Base-by-base conservation (phyloP, 1,140 invertebrate genomes). In the Mycetomoellerius zeteki region DNA sequence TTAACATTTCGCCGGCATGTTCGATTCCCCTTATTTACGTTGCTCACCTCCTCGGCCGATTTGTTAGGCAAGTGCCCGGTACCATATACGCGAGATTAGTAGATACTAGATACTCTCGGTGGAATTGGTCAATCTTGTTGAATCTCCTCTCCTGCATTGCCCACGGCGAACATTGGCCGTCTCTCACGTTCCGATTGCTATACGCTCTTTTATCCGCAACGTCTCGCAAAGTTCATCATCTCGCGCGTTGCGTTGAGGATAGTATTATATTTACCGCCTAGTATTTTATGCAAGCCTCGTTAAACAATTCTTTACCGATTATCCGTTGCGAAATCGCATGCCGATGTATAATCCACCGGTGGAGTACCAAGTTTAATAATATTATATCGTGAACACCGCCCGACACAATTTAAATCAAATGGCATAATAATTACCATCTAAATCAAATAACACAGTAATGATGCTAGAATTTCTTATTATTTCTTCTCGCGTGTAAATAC, bases 1-100 rank as follows among this genome's bases (percentile, higher is more conserved):
- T 90, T 91, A 91, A 90, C 89, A 90, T 91, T 91, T 91, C 86
- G 88, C 87, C 89, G 69, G 62, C 89, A 47, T 65, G 89, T 88
- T 86, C 89, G 89, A 91, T 75, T 88, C 77, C 64, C 82, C 89
- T 88, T 88, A 86, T 91, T 90, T 91, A 91, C 82, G 89, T 85
- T 86, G 86, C 81, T 58, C 71, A 50, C 50, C 52, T 54, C 52
- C 86, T 52, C 56, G 71, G 65, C 65, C 77, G 89, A 91, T 90
- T 90, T 88, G 89, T 90, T 91, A 82, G 72, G 69, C 54, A 80
- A 75, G 82, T 82, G 85, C 81, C 67, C 88, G 60, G 16, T 71
- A 86, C 89, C 89, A 86, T 91, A 90, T 82, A 90, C 65, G 81
- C 75, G 89, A 78, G 87, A 91, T 91, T 90, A 90, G 89, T 86